phyloP scores from a whole-genome alignment of 1,140 invertebrate genomes.

The Trichonephila clavata region DNA sequence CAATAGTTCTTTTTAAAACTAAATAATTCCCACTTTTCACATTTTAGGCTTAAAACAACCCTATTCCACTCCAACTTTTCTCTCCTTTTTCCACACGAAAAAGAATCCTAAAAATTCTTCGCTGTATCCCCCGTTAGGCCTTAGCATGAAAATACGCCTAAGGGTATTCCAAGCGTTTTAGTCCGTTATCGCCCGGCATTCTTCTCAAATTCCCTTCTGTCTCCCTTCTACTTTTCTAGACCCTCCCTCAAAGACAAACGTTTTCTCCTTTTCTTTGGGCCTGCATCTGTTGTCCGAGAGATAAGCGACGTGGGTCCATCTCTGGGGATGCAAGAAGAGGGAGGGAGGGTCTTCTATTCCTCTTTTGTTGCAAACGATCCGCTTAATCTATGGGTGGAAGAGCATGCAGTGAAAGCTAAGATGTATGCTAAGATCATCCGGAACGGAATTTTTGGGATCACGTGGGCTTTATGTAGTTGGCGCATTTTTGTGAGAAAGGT shows the following conservation, averaged over 20 bases:
- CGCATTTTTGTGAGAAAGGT: too few species aligned
- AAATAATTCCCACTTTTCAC: too few species aligned
- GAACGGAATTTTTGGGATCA: neutral
- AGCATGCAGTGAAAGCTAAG: neutral
- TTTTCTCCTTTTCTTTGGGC: neutral
- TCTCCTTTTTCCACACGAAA: neutral
- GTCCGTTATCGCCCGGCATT: neutral
- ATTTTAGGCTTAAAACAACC: too few species aligned
- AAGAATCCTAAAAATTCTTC: neutral
- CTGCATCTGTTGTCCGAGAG: conserved; percentile 34
- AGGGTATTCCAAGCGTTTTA: neutral
- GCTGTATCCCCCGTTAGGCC: neutral
- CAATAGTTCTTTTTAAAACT: too few species aligned
- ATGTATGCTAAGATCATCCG: neutral
- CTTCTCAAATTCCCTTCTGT: neutral
- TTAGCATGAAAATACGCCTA: neutral
- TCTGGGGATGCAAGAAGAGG: neutral
- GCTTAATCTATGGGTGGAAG: neutral
- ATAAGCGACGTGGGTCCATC: conserved; percentile 12
- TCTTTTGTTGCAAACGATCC: neutral
- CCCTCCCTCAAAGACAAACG: neutral
- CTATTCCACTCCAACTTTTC: neutral
- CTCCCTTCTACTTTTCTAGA: neutral
- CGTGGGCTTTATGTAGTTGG: too few species aligned
- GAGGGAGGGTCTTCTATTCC: neutral